Evolutionary conservation across 2,113 vertebrate genomes (phyloP), one percentile per base, ranked within the genome.

Genomic region (Onychostoma macrolepis): DNA sequence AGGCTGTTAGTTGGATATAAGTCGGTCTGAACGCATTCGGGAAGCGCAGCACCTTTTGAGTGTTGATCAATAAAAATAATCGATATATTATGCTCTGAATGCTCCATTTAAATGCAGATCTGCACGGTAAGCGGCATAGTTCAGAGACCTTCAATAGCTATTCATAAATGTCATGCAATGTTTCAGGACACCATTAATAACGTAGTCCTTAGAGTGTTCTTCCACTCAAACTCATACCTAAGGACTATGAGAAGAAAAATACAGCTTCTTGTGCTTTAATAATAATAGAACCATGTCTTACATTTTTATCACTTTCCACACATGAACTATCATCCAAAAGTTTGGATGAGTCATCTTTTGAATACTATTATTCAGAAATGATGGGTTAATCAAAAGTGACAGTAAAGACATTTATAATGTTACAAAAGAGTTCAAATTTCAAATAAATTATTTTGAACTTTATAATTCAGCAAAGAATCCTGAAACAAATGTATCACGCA

Each of bases 131-230:
- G 79, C 74, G 48, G 28, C 28, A 76, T 7, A 28, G 83, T 81
- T 86, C 45, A 80, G 6, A 83, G 61, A 79, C 48, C 78, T 86
- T 81, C 63, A 86, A 81, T 86, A 50, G 81, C 56, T 83, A 83
- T 79, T 86, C 69, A 86, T 84, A 80, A 76, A 48, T 56, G 71
- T 28, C 30, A 61, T 53, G 77, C 36, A 77, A 77, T 21, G n/a
- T 21, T 69, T 85, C 38, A 82, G 58, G 36, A 78, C 41, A 26
- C 4, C 76, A 33, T 78, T 33, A 43, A 15, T 74, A 33, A 67
- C 82, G 15, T 67, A 85, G 43, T 19, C 43, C 26, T 58, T 67
- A 33, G 71, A 30, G 33, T 69, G 63, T 48, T 30, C 26, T 77
- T 77, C 12, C n/a, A 45, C 24, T 76, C 11, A 41, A 26, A 43